Evolutionary conservation across 1,140 invertebrate species (phyloP), one percentile per base, ranked within the genome.

Genomic region (Drosophila tropicalis): DNA sequence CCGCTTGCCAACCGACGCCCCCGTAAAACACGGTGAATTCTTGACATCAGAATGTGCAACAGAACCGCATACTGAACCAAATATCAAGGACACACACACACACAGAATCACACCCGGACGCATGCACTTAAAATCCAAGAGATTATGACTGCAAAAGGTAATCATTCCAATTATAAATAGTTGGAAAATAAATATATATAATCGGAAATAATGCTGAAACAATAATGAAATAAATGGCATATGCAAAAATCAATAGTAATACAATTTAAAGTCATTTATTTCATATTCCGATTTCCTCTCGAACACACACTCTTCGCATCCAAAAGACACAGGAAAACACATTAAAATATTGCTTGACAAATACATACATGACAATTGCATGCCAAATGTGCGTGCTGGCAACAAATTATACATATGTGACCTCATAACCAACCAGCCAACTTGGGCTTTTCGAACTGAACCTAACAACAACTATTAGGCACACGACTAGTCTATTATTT

Each of bases 351-450:
- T 56, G 29, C 9, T 34, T 22, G 32, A 12, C 32, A n/a, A 58
- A 34, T 58, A 58, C 25, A 25, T 40, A 25, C 22, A 19, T 41
- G 12, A 13, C 54, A 62, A 44, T 74, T 75, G 71, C 72, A 76
- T 63, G 73, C 62, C 44, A 62, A 63, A 76, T 76, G 73, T 76
- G 73, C 73, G 73, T 76, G 72, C 69, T 63, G 73, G 58, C 72
- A 76, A 76, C 58, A 58, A 54, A 15, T 12, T 12, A 15, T n/a
- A n/a, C n/a, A n/a, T 17, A 63, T 60, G 72, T 63, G 73, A 76
- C 73, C 73, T 75, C 72, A 75, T 75, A 56, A 62, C 29, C 29
- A 29, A 29, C 5, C 0, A 57, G 7, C 19, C 34, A 7, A 40
- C 47, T 41, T 13, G 44, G 44, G 9, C 51, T 32, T 19, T 32